These are phyloP conservation scores for Phyllostomus discolor DNA, from an alignment of 2,113 vertebrate genomes.

Conservation along the genomic window DNA sequence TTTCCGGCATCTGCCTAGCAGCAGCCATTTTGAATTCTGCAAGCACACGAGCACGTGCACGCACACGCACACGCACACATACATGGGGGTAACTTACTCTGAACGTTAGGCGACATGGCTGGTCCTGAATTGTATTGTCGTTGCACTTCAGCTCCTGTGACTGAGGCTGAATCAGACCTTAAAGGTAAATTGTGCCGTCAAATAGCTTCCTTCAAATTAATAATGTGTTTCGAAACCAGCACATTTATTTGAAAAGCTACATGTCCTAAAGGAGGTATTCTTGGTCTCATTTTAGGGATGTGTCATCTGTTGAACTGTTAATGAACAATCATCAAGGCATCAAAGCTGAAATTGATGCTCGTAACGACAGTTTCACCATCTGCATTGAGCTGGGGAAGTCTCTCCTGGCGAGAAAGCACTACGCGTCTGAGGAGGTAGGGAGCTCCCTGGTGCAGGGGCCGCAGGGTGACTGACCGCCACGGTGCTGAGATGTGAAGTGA, in stretches of 20 bases:
- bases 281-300: slow-evolving; percentile 85
- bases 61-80: not conserved
- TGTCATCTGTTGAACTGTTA: slow-evolving; percentile 95
- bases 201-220: not conserved
- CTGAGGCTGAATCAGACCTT: not conserved
- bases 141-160: not conserved
- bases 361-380: slow-evolving; percentile 95
- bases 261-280: not conserved
- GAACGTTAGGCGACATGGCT: not conserved
- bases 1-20: not conserved
- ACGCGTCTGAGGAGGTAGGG: slow-evolving; percentile 93
- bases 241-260: not conserved
- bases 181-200: not conserved
- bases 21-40: not conserved
- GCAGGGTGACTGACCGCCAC: not conserved
- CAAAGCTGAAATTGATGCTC: slow-evolving; percentile 97
- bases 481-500: not conserved
- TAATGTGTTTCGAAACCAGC: not conserved
- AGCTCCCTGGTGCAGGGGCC: not conserved
- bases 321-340: slow-evolving; percentile 99
- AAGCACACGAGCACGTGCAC: too few species aligned
- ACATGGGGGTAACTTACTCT: not conserved
- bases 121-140: not conserved
- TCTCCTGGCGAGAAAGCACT: slow-evolving; percentile 94
- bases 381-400: slow-evolving; percentile 97